These are phyloP conservation scores for Apeira syringaria DNA, from an alignment of 2,888 invertebrate species.

Conservation along the genomic window DNA sequence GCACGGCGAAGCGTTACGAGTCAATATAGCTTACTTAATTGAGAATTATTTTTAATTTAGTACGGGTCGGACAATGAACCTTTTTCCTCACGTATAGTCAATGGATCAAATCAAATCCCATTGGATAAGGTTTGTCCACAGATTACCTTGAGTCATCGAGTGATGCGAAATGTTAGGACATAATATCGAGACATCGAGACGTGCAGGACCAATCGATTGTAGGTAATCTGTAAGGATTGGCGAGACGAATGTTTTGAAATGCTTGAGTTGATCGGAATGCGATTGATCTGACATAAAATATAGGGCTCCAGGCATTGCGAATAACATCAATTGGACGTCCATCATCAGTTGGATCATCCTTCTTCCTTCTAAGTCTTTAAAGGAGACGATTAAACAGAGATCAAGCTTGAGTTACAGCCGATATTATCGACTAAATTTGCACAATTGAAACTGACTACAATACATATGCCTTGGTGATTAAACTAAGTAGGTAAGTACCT, in stretches of 20 bases:
- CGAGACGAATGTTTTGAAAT: constrained; percentile 16
- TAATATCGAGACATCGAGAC: constrained; percentile 25
- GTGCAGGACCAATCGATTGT: constrained; percentile 38
- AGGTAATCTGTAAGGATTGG: constrained; percentile 13
- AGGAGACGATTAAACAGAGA: no score
- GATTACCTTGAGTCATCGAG: constrained; percentile 36
- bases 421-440: no score
- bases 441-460: no score
- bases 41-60: constrained; percentile 48
- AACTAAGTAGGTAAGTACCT: no score
- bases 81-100: constrained; percentile 23
- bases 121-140: constrained; percentile 1
- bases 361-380: no score
- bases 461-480: no score
- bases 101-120: constrained; percentile 35
- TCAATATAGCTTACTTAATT: constrained; percentile 45
- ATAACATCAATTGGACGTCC: no score
- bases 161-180: constrained; percentile 30
- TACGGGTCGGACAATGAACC: constrained; percentile 32
- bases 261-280: background rate
- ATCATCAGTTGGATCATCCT: no score
- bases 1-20: constrained; percentile 44
- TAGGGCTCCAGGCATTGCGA: no score
- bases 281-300: background rate
- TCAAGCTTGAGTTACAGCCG: no score